phyloP scores from a whole-genome alignment of 2,888 invertebrate species.

The Amblyteles armatorius region DNA sequence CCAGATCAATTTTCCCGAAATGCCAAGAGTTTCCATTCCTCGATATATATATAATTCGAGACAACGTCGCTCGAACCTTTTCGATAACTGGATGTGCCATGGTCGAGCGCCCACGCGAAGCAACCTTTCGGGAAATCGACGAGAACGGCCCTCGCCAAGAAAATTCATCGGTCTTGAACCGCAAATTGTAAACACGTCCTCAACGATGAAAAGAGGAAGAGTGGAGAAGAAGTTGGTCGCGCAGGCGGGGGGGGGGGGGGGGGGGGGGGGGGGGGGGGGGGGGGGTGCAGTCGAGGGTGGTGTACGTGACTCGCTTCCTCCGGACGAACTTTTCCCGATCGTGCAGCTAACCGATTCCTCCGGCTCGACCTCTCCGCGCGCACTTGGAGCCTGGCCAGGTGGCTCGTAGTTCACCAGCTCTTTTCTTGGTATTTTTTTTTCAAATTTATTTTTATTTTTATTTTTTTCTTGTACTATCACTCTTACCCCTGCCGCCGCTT shows the following conservation, averaged over 20 bases:
- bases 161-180: conserved; percentile 68
- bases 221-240: conserved; percentile 30
- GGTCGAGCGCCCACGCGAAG: conserved; percentile 7
- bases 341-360: conserved; percentile 58
- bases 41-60: no score
- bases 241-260: background rate
- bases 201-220: conserved; percentile 62
- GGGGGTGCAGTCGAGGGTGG: conserved; percentile 49
- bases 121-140: background rate
- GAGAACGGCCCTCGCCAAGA: conserved; percentile 46
- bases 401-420: conserved; percentile 27
- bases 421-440: conserved; percentile 38
- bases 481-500: conserved; percentile 27
- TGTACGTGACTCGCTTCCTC: conserved; percentile 71
- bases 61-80: background rate
- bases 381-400: conserved; percentile 68
- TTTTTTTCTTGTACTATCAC: background rate
- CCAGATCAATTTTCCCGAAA: no score
- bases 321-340: conserved; percentile 69
- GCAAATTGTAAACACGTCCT: conserved; percentile 70
- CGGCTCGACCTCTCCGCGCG: conserved; percentile 53
- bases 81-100: conserved; percentile 58
- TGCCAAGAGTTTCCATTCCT: no score
- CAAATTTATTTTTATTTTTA: background rate
- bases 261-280: background rate